These are phyloP conservation scores for Squalus acanthias DNA, from an alignment of 2,797 vertebrate genomes.

Conservation along the genomic window DNA sequence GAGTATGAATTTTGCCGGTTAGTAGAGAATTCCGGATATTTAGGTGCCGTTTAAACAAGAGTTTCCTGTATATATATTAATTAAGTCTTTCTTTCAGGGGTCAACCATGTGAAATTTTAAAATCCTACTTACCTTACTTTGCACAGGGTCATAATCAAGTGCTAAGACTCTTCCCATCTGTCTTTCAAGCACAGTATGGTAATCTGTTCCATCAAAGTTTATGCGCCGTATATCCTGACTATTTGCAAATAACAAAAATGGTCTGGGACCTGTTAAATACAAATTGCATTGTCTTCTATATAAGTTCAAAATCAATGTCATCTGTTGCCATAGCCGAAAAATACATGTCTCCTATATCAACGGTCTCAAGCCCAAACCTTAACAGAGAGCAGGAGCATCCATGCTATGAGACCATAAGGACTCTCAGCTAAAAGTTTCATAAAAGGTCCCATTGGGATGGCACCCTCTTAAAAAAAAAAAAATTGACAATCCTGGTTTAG, in stretches of 20 bases:
- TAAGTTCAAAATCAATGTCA: neutral
- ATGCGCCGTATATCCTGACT: slow-evolving; percentile 68
- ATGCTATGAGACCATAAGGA: neutral
- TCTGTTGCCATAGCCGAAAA: neutral
- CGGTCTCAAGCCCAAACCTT: neutral
- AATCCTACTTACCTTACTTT: slow-evolving; percentile 67
- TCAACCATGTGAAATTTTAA: slow-evolving; percentile 42
- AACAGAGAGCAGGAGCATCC: neutral
- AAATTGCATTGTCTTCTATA: slow-evolving; percentile 1
- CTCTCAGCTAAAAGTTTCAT: neutral
- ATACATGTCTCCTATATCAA: neutral
- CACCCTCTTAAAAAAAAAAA: neutral
- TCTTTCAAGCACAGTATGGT: slow-evolving; percentile 64
- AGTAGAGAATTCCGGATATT: no score
- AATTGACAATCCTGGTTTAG: neutral
- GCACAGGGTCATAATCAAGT: slow-evolving; percentile 81
- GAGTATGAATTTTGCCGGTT: no score
- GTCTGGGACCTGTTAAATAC: slow-evolving; percentile 64
- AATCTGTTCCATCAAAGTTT: slow-evolving; percentile 68
- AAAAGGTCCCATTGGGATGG: neutral
- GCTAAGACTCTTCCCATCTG: slow-evolving; percentile 75
- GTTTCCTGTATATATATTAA: neutral
- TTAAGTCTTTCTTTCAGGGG: neutral
- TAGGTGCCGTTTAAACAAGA: no score
- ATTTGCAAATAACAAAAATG: slow-evolving; percentile 79